These are phyloP conservation scores for Eucera pruinosa DNA, from an alignment of 2,888 invertebrate species.

Conservation along the genomic window DNA sequence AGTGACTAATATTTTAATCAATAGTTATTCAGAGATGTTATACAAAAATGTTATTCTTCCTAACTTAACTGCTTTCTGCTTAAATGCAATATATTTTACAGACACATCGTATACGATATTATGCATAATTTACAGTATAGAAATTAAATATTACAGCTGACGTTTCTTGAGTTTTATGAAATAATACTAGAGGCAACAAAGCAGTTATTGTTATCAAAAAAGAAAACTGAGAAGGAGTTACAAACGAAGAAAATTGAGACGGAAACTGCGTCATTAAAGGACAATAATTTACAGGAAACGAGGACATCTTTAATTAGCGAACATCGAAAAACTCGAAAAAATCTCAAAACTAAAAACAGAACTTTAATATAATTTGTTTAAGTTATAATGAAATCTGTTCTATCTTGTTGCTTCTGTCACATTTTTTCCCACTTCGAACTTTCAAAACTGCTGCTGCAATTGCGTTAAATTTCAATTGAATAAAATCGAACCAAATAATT, in stretches of 20 bases:
- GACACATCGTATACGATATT: conserved; percentile 14
- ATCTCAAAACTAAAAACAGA: neutral
- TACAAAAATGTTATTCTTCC: conserved; percentile 16
- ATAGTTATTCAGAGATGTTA: conserved; percentile 12
- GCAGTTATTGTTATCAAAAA: conserved; percentile 28
- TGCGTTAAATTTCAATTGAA: neutral
- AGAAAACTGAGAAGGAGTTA: neutral
- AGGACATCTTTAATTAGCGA: neutral
- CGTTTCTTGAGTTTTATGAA: conserved; percentile 88
- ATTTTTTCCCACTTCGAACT: neutral
- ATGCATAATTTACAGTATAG: conserved; percentile 19
- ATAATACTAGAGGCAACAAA: conserved; percentile 82
- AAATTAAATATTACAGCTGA: conserved; percentile 78
- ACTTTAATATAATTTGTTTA: neutral
- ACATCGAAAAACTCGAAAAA: neutral
- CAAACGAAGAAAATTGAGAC: neutral
- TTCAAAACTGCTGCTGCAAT: neutral
- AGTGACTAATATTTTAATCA: conserved; percentile 10
- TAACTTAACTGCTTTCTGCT: conserved; percentile 19
- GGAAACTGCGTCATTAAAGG: neutral
- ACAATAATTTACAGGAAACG: neutral
- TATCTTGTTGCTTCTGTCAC: neutral
- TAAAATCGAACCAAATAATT: neutral
- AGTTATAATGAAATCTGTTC: neutral
- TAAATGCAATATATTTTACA: conserved; percentile 23